Base-by-base conservation (phyloP, 2,113 vertebrate species). In the Sapajus apella region DNA sequence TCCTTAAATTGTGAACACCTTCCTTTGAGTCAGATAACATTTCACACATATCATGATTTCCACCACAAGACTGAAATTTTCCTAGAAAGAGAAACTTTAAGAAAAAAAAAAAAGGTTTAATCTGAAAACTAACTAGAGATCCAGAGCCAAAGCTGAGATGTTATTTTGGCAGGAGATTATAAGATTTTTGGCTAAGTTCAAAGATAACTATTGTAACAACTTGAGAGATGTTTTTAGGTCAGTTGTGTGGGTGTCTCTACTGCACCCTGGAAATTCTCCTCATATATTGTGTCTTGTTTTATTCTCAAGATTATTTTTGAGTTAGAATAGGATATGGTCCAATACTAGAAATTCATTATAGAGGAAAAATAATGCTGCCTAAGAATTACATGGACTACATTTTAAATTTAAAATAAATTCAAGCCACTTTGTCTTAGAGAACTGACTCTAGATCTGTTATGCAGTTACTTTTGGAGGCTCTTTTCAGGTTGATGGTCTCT, bases 91-190 rank as follows among this genome's bases (percentile, higher is more conserved):
- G 87, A 27, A 91, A n/a, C 81, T 96, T 88, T 16, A 77, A n/a
- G 79, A 89, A 96, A 97, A 97, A 70, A 56, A 43, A 76, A 86
- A 97, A 94, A 50, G 47, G 87, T 93, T 88, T 95, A 77, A 80
- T 95, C 43, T 98, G 94, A 96, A 98, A 97, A 56, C 64, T 87
- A 97, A 91, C 77, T 97, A 89, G 88, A 97, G 89, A 96, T 47
- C 14, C 75, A 97, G 79, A 97, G 95, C 86, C 77, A 96, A 97
- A 97, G 84, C 7, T 79, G 70, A 85, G 86, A 37, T 80, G 6
- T 72, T 58, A 35, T 16, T 55, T 68, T 61, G 83, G 79, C 30
- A 68, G 66, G n/a, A 80, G 77, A 82, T 80, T 72, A 7, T 43
- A n/a, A 58, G 20, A 1, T 88, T 92, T 90, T 61, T 35, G 12